Evolutionary conservation across 23 tunicate species (phyloP), one percentile per base, ranked within the genome.

Genomic region (Corella eumyota): DNA sequence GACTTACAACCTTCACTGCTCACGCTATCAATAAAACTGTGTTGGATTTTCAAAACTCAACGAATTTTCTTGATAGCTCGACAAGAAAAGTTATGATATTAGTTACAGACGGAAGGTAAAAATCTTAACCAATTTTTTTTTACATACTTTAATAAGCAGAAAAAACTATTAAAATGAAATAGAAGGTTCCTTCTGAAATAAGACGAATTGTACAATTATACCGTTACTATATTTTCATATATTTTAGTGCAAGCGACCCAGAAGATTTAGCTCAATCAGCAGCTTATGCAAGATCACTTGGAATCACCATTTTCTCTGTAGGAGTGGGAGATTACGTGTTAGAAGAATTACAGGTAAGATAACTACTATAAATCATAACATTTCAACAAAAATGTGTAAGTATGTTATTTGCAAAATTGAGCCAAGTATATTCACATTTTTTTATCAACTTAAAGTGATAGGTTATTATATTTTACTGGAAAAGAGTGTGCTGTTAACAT

Each of bases 271-370:
- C 34, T 13, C 36, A 2, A 1, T 35, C 58, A 13, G 65, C 92
- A 1, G 55, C 26, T 5, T 24, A 56, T n/a, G 92, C 92, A 20
- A 52, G 92, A 34, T 44, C 61, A 0, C 35, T 66, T n/a, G 92
- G 81, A 23, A 82, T 82, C 30, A 67, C 59, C 9, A 59, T 67
- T 2, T 75, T 74, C 30, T 81, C 92, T n/a, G 92, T 82, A 2
- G 92, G 92, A 21, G 92, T 82, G 29, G 71, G 59, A 6, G 66
- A 62, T 4, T 82, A 74, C 38, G 32, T 34, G 19, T 21, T 5
- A 44, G 35, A 25, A 2, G 92, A 82, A 61, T 32, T 82, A 37
- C 66, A 76, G 81, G 92, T 68, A 34, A 50, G 56, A 25, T 59
- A 7, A n/a, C n/a, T n/a, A n/a, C n/a, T n/a, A n/a, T n/a, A n/a